Conservation (phyloP, 2,888 invertebrate genomes). For the Labia minor region DNA sequence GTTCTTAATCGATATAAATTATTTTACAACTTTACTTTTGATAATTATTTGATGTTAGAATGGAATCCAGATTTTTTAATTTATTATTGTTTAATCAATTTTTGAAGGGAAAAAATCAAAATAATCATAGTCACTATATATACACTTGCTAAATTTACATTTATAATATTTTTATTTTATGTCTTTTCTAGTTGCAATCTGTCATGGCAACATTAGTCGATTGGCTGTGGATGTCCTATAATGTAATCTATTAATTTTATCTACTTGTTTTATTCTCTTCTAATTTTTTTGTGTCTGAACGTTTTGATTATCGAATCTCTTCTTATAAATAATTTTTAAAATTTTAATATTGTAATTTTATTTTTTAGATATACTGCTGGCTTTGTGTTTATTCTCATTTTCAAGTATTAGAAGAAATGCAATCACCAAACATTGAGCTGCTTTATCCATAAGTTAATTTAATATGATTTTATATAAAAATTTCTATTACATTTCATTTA, state of each 20-base stretch:
- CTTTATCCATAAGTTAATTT: conserved; percentile 55
- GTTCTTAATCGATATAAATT: too few relatives aligned
- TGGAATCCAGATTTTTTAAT: too few relatives aligned
- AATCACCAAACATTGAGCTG: conserved; percentile 79
- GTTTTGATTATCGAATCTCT: neutral
- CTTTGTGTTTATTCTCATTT: conserved; percentile 76
- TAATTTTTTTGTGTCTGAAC: too few relatives aligned
- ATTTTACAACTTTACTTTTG: too few relatives aligned
- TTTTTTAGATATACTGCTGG: conserved; percentile 73
- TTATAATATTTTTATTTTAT: conserved; percentile 26
- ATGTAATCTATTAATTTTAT: conserved; percentile 49
- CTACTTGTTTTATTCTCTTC: too few relatives aligned
- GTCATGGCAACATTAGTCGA: conserved; percentile 64
- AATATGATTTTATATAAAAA: too few relatives aligned
- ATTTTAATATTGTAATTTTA: conserved; percentile 27
- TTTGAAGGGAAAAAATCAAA: too few relatives aligned
- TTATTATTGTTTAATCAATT: too few relatives aligned
- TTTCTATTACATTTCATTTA: too few relatives aligned
- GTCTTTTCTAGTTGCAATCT: conserved; percentile 56
- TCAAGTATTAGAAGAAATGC: conserved; percentile 64
- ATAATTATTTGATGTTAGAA: too few relatives aligned
- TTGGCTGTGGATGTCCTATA: conserved; percentile 76
- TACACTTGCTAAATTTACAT: conserved; percentile 17
- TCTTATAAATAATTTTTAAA: conserved; percentile 15
- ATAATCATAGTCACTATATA: too few relatives aligned